Percentiles rank a stretch among this genome's conserved stretches.
Conservation (phyloP, 2,113 vertebrate genomes). For the Neogale vison region DNA sequence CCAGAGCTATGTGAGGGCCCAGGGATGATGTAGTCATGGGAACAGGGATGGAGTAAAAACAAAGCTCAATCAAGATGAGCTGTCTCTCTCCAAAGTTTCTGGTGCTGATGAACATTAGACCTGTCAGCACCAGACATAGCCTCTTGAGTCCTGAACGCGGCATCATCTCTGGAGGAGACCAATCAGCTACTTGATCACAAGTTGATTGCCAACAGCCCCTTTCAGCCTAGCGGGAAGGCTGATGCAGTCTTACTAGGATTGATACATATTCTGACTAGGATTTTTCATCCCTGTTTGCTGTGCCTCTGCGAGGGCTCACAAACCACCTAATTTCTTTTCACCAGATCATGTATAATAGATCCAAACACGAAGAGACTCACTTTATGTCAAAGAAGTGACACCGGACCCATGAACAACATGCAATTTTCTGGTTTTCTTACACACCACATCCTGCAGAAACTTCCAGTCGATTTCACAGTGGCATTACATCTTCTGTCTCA, state of each 20-base stretch:
- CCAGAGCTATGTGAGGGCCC: background rate
- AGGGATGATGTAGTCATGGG: too few relatives aligned
- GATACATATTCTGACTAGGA: background rate
- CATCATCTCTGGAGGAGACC: background rate
- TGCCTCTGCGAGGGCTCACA: background rate
- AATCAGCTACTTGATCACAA: background rate
- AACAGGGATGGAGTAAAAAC: rapidly evolving
- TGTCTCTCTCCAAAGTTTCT: background rate
- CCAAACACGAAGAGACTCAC: background rate
- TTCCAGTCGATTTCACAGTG: too few relatives aligned
- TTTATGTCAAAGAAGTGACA: background rate
- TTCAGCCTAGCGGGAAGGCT: background rate
- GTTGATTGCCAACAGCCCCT: background rate
- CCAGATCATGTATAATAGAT: background rate
- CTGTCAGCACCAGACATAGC: background rate
- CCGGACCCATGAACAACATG: background rate
- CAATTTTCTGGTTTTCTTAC: background rate
- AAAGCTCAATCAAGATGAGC: background rate
- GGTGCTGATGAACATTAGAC: background rate
- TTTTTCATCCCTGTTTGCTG: too few relatives aligned
- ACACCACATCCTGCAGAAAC: background rate
- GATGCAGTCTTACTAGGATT: rapidly evolving
- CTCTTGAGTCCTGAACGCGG: background rate
- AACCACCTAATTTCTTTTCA: background rate
- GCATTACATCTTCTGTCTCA: background rate